Base-by-base conservation (phyloP, 2,888 invertebrate genomes). In the Volucella bombylans region DNA sequence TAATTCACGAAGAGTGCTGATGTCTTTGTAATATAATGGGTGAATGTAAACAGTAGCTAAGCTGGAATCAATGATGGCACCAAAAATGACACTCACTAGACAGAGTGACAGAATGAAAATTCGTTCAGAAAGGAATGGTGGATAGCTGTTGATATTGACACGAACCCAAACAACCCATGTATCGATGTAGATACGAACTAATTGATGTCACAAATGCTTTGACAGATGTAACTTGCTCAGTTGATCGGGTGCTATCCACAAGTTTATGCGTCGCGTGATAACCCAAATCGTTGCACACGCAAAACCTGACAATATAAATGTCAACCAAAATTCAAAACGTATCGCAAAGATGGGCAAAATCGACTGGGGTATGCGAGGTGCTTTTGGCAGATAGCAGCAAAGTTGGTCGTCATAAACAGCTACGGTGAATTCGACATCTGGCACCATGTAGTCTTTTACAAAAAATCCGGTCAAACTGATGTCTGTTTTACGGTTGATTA, bases 1-100 rank as follows among this genome's bases (percentile, higher is more conserved):
- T 74, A 92, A 86, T 72, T 92, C 90, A 74, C 90, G 88, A 68
- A 92, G 86, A 0, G 91, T 91, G 12, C 89, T 87, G 8, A 92
- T 91, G 61, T 92, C 92, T 23, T 89, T 90, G 65, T 92, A 92
- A 87, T 90, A 90, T 74, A 91, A 82, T 4, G 92, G 92, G 82
- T 90, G 90, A 54, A 91, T 91, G 67, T 90, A 91, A 47, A 91
- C 91, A 0, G 91, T 92, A 4, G 92, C 91, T 82, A 92, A 87
- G 23, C 91, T 91, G 8, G 92, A 92, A 86, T 92, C 92, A 78
- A 92, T 92, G 2, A 92, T 88, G 6, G 92, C 91, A 0, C 91
- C 91, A 68, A 92, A 90, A 12, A 91, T 91, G 23, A 92, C 91
- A 69, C 92, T 90, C 6, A 91, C 90, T 81, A 92, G 59, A 55